Evolutionary conservation across 2,113 vertebrate species (phyloP), one percentile per base, ranked within the genome.

Genomic region (Cisticola juncidis): DNA sequence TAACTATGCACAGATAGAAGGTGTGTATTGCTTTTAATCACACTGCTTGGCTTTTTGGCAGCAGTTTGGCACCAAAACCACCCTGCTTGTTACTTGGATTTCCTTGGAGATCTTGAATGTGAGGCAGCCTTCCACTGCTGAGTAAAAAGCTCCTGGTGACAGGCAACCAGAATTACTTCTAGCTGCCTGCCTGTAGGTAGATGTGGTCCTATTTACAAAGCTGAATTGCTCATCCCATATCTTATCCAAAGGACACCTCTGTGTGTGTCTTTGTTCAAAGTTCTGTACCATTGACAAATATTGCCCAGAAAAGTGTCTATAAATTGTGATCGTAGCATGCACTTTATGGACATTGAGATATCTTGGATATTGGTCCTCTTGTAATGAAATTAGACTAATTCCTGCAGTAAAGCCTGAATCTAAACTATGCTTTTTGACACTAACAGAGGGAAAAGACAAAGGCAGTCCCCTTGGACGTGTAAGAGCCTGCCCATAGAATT

Each of bases 381-480:
- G 2, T 29, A 71, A 2, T 66, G 42, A 66, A 66, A 25, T 70
- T 9, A 19, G 11, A 9, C 35, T 53, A 23, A 69, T 74, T 38
- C 16, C 35, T 84, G 23, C n/a, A 73, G 35, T 62, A 58, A 36
- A 28, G 9, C 25, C 82, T 28, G 24, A 31, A 20, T 71, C 15
- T 36, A 26, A 56, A 3, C n/a, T 65, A 0, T 22, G 9, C 9
- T 56, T 89, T 64, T 53, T 70, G 40, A 16, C 35, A 45, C 4
- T 36, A 33, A 5, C 16, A 36, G 56, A 66, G 14, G 4, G 6
- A 11, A 14, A 23, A 20, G 19, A 35, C 18, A 7, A 15, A 13
- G 3, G 7, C 5, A 20, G 35, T 61, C 36, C 58, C 58, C 36
- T 61, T 4, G 4, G 5, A 54, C 0, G 1, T 36, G 21, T 42